Evolutionary conservation across 2,797 vertebrate species (phyloP), one percentile per base, ranked within the genome.

Genomic region (Pseudopleuronectes americanus): DNA sequence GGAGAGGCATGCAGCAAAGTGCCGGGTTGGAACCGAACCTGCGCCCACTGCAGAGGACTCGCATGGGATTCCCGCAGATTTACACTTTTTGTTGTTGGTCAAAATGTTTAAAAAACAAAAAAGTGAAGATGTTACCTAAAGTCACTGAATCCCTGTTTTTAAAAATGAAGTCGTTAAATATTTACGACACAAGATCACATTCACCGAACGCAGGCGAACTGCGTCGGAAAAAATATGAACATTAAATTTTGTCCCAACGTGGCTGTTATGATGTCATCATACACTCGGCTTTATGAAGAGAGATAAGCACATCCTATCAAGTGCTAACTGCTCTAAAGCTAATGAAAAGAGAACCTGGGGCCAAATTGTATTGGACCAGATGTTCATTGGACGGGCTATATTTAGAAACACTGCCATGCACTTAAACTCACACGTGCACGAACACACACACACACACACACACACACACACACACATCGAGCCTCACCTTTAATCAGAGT

Each of bases 361-460:
- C 91, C 88, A 92, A 92, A 91, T 88, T 82, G 78, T 77, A 88
- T 85, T 89, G 85, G 86, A 88, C 66, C 86, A 91, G 84, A 86
- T 90, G 89, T 89, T 83, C 84, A 52, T 26, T 61, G 43, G 63
- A 51, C 57, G 12, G 41, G 71, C 80, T 85, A 87, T 84, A 83
- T 81, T 84, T 90, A 84, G 86, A 81, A 74, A 72, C 58, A 71
- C 54, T 70, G 67, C 76, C 77, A 58, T 43, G 76, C 75, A 67
- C 71, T 71, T 68, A 52, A 61, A 63, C 63, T 3, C 49, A 2
- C 61, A 65, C 56, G 55, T 55, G 38, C 59, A 68, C 71, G 19
- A 23, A 51, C 51, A 63, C 54, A 24, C 43, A 53, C 57, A 65
- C 61, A 68, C 41, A 43, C 41, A 43, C 38, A 12, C 38, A 3